Percentiles rank a stretch among this genome's conserved stretches.
These are phyloP conservation scores for Sphaerophoria taeniata DNA, from an alignment of 2,888 invertebrate genomes.

Conservation along the genomic window DNA sequence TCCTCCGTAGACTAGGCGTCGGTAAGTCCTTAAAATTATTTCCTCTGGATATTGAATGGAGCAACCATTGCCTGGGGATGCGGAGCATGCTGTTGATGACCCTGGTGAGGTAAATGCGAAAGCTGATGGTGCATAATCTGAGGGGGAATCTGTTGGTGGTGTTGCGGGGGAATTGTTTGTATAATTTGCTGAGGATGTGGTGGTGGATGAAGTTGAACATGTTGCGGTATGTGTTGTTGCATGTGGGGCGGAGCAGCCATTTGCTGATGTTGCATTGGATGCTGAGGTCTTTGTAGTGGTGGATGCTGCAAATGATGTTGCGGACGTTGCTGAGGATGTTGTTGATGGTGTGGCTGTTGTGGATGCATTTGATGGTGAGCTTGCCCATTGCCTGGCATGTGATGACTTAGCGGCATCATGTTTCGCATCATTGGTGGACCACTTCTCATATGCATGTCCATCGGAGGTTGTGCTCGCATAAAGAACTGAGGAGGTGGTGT, in stretches of 20 bases:
- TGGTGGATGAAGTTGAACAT: conserved; percentile 10
- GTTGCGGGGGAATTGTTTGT: conserved; percentile 21
- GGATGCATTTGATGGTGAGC: conserved; percentile 49
- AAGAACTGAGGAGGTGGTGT: conserved; percentile 65
- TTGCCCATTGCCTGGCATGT: conserved; percentile 44
- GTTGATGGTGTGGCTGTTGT: conserved; percentile 23
- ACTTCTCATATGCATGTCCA: conserved; percentile 60
- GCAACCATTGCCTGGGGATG: conserved; percentile 76
- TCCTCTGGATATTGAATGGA: conserved; percentile 76
- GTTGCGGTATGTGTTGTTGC: conserved; percentile 28
- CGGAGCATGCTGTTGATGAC: conserved; percentile 49
- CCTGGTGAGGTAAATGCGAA: conserved; percentile 39
- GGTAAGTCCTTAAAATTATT: conserved; percentile 43
- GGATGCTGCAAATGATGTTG: conserved; percentile 22
- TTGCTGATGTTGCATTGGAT: conserved; percentile 24
- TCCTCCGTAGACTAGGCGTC: conserved; percentile 15
- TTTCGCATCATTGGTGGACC: conserved; percentile 64
- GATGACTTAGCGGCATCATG: conserved; percentile 49
- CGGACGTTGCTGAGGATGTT: conserved; percentile 36
- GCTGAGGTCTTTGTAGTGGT: conserved; percentile 44
- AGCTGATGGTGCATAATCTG: conserved; percentile 50
- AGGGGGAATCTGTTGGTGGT: conserved; percentile 25
- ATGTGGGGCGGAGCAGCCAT: conserved; percentile 1
- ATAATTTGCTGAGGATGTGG: conserved; percentile 20
- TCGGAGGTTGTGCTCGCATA: conserved; percentile 56